Evolutionary conservation across 64 coral and sea anemone genomes (phyloP).

Genomic region (Catalaphyllia jardinei): DNA sequence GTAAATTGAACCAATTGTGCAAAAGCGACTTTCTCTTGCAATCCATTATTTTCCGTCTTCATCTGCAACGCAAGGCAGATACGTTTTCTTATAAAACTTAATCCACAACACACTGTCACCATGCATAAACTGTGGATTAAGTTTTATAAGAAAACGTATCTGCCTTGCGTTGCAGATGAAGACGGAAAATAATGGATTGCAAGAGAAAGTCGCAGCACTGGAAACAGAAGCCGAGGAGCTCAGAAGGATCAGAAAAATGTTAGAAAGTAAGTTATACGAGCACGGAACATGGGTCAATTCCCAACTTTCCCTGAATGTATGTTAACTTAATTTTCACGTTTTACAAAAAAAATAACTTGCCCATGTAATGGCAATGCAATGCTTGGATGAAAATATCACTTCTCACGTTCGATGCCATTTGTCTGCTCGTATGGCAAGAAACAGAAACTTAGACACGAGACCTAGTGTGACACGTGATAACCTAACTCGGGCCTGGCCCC

Average conservation of each 20-base stretch:
- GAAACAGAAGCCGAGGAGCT: conserved; percentile 50
- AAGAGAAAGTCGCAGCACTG: conserved; percentile 53
- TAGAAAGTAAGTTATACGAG: conserved; percentile 58
- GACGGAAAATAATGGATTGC: conserved; percentile 56
- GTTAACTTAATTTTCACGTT: too few species aligned
- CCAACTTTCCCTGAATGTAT: too few species aligned
- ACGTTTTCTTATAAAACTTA: not conserved
- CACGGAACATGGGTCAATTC: not conserved
- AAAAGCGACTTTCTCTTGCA: conserved; percentile 6
- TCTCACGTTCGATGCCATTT: too few species aligned
- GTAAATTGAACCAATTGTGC: too few species aligned
- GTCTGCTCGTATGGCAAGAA: too few species aligned
- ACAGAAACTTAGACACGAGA: too few species aligned
- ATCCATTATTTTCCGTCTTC: conserved; percentile 60
- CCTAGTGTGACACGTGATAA: too few species aligned
- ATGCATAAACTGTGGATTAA: not conserved
- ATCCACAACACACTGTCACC: not conserved
- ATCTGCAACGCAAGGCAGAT: conserved; percentile 29
- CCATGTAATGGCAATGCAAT: too few species aligned
- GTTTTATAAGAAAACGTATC: too few species aligned
- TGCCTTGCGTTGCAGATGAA: conserved; percentile 49
- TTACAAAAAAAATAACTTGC: too few species aligned
- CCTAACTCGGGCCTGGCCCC: too few species aligned
- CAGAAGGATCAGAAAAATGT: conserved; percentile 50
- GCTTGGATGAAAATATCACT: too few species aligned